Conservation (phyloP, 2,797 vertebrate species). For the Mycteria americana region DNA sequence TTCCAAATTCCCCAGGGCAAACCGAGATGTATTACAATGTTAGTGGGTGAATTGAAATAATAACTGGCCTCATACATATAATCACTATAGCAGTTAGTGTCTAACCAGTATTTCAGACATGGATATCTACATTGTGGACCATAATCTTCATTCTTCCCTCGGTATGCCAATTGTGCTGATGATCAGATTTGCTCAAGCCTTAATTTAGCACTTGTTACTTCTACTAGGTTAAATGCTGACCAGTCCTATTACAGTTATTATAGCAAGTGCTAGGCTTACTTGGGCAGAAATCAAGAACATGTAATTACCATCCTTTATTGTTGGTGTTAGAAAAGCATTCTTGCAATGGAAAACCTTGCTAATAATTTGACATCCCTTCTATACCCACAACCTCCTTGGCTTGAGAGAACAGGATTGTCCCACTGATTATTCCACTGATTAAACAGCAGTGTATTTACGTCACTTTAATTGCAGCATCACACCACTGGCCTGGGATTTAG, state of each 20-base stretch:
- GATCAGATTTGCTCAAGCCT: background rate
- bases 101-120: background rate
- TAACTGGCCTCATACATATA: background rate
- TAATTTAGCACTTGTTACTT: background rate
- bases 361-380: background rate
- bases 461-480: background rate
- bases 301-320: background rate
- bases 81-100: background rate
- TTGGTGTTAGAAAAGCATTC: background rate
- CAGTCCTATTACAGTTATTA: background rate
- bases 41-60: background rate
- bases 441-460: background rate
- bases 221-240: background rate
- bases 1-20: background rate
- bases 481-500: background rate
- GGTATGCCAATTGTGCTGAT: background rate
- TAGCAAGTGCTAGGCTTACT: background rate
- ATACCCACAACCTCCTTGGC: background rate
- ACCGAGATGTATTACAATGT: background rate
- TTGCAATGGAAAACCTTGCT: background rate
- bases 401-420: background rate
- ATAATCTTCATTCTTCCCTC: background rate
- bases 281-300: background rate
- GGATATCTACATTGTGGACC: background rate
- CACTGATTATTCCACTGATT: background rate